Evolutionary conservation across 2,797 vertebrate species (phyloP).

Genomic region (Bufotes viridis): DNA sequence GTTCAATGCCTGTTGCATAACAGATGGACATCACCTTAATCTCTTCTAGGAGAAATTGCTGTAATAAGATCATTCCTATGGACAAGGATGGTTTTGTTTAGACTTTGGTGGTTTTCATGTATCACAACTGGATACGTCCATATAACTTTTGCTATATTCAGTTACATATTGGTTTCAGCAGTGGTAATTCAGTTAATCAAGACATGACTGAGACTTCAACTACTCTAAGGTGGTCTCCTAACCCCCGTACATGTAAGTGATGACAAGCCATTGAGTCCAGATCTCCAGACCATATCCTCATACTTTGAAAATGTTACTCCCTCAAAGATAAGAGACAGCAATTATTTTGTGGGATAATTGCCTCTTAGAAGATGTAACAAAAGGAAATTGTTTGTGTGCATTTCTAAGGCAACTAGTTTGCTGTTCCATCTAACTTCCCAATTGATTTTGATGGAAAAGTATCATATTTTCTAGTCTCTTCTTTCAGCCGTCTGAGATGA

Average conservation of each 20-base stretch:
- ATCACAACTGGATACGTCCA: not conserved
- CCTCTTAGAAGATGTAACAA: constrained; percentile 31
- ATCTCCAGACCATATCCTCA: constrained; percentile 18
- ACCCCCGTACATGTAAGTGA: not conserved
- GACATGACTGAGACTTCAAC: not conserved
- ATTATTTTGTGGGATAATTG: constrained; percentile 37
- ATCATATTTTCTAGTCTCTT: constrained; percentile 20
- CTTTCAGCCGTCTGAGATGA: constrained; percentile 14
- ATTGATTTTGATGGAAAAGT: constrained; percentile 32
- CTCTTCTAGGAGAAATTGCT: constrained; percentile 17
- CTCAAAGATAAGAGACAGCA: constrained; percentile 1
- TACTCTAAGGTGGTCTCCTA: constrained; percentile 51
- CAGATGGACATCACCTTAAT: constrained; percentile 41
- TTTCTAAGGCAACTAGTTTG: constrained; percentile 32
- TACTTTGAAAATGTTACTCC: constrained; percentile 1
- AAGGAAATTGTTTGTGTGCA: constrained; percentile 37
- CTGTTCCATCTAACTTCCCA: constrained; percentile 12
- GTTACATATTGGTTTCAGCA: constrained; percentile 24
- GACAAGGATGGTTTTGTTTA: constrained; percentile 43
- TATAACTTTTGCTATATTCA: constrained; percentile 16
- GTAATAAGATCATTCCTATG: constrained; percentile 29
- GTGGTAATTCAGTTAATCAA: constrained; percentile 27
- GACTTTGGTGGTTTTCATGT: not conserved
- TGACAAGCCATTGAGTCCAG: constrained; percentile 48
- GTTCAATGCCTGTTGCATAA: constrained; percentile 18